Conservation (phyloP, 2,888 invertebrate genomes). For the Tiphia femorata region DNA sequence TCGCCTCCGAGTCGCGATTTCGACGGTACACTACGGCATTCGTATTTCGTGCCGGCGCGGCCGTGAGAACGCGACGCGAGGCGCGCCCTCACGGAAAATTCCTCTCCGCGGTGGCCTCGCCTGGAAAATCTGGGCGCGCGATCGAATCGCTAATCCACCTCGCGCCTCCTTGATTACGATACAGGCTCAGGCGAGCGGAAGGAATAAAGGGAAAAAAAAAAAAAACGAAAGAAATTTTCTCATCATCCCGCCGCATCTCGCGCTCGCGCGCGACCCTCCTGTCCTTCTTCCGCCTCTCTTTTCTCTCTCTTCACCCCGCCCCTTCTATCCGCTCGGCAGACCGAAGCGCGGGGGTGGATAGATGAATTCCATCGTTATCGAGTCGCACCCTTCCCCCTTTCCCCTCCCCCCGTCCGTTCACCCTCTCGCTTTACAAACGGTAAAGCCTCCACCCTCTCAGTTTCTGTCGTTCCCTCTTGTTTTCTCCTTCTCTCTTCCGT, state of each 20-base stretch:
- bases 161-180: constrained; percentile 50
- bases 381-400: constrained; percentile 40
- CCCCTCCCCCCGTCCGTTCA: constrained; percentile 8
- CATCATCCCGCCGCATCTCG: constrained; percentile 35
- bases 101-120: constrained; percentile 17
- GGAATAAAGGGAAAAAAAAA: constrained; percentile 42
- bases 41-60: too few relatives aligned
- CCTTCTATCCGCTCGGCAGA: constrained; percentile 1
- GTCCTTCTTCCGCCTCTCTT: constrained; percentile 4
- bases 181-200: constrained; percentile 43
- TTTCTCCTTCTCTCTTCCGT: not conserved
- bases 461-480: not conserved
- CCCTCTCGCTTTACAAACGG: not conserved
- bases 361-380: constrained; percentile 57
- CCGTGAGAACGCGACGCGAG: constrained; percentile 23
- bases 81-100: constrained; percentile 40
- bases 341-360: constrained; percentile 39
- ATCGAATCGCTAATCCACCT: constrained; percentile 50
- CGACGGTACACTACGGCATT: too few relatives aligned
- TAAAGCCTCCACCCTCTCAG: not conserved
- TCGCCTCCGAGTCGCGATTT: not conserved
- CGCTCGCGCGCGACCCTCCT: constrained; percentile 12
- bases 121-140: constrained; percentile 39
- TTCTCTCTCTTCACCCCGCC: not conserved
- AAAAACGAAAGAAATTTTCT: too few relatives aligned